Evolutionary conservation across 1,140 invertebrate genomes (phyloP), one percentile per base, ranked within the genome.

Genomic region (Pseudomyrmex concolor): DNA sequence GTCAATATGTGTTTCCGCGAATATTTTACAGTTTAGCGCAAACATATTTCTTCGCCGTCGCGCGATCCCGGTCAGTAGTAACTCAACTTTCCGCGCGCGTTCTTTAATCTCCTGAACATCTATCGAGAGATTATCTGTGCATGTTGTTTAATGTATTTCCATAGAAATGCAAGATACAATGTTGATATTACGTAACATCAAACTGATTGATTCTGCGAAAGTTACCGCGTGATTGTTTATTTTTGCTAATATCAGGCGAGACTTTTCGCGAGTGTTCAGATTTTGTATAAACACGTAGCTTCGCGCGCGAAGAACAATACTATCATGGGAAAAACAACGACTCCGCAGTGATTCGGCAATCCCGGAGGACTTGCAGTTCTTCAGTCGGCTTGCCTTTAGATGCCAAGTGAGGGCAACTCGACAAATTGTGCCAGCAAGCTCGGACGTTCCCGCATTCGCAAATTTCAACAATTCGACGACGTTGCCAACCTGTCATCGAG

Each of bases 331-430:
- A 55, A 68, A 70, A 63, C 55, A 66, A 48, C 50, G 66, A 82
- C 78, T 83, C 86, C 85, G 86, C 86, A 89, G 89, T 90, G 89
- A 90, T 91, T 90, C 89, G 83, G 84, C 88, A 85, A 85, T 90
- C 84, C 81, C 89, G 72, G 51, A 90, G 85, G 83, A 88, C 86
- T 88, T 88, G 86, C 88, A 86, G 86, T 84, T 50, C 86, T 88
- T 84, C 88, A 86, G 86, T 86, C 55, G 25, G 73, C 74, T 67
- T 72, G 74, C 63, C 83, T 88, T 86, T 70, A 90, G 73, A 77
- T 89, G 89, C 89, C 88, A 90, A 90, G 66, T 80, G 59, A 62
- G 81, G 60, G 63, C 83, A 45, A 81, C 73, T n/a, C 78, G 83
- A 88, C 86, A 89, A 89, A 89, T 89, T 89, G 87, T 66, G 60